A percentile compares a stretch with the other conserved stretches of the same genome.
phyloP scores from a whole-genome alignment of 1,140 invertebrate genomes.

The Lepidostoma basale region DNA sequence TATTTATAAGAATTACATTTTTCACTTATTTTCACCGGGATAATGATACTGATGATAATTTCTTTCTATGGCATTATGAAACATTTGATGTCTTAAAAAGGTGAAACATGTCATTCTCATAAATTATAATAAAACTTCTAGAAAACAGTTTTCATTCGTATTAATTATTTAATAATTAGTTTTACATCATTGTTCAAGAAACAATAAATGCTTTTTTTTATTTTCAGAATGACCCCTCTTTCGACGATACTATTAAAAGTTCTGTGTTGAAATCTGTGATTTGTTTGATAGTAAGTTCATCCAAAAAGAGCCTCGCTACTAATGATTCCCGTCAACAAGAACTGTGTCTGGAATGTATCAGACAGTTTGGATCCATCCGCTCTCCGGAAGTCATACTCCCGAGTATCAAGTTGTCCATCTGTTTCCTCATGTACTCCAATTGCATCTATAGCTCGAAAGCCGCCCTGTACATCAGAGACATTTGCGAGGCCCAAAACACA shows the following conservation, averaged over 20 bases:
- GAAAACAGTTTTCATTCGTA: no score
- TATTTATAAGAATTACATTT: no score
- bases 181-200: neutral
- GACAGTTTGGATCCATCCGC: constrained; percentile 56
- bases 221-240: constrained; percentile 50
- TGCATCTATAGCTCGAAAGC: constrained; percentile 67
- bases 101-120: no score
- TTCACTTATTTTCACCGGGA: no score
- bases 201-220: neutral
- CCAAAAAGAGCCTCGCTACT: constrained; percentile 59
- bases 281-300: constrained; percentile 57
- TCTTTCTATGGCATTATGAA: no score
- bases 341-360: constrained; percentile 61
- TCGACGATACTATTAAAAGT: constrained; percentile 53
- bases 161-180: no score
- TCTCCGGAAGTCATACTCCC: constrained; percentile 61
- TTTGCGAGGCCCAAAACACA: constrained; percentile 63
- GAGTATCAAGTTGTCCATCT: constrained; percentile 65
- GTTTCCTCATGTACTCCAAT: constrained; percentile 68
- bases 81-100: no score
- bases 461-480: constrained; percentile 63
- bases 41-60: no score
- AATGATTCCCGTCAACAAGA: constrained; percentile 62
- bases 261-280: constrained; percentile 60
- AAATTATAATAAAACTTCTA: no score